Evolutionary conservation across 2,797 vertebrate genomes (phyloP).

Genomic region (Gymnothorax javanicus): DNA sequence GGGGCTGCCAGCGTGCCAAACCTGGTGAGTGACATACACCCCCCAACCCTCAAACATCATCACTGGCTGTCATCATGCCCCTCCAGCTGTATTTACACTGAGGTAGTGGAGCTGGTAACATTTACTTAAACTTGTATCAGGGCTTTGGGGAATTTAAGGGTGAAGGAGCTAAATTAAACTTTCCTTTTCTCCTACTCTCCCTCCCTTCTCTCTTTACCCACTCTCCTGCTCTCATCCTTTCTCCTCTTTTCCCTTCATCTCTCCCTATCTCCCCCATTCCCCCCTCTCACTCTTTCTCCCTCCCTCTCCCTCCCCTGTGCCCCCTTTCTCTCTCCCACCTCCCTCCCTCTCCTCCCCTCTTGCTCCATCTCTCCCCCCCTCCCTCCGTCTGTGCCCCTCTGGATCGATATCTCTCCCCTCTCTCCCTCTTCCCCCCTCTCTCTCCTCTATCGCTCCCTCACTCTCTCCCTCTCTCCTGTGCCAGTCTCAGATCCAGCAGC

Average conservation of each 20-base stretch:
- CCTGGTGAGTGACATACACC: constrained; percentile 81
- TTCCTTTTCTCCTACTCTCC: background rate
- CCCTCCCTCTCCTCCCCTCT: background rate
- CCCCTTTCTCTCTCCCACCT: background rate
- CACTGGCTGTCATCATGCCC: background rate
- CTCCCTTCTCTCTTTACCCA: background rate
- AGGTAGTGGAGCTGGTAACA: background rate
- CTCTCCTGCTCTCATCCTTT: background rate
- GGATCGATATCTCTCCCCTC: background rate
- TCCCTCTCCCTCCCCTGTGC: background rate
- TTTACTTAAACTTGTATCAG: constrained; percentile 32
- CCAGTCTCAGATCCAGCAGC: constrained; percentile 69
- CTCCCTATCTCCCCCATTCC: background rate
- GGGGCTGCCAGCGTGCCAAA: constrained; percentile 87
- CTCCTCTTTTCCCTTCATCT: background rate
- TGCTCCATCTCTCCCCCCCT: background rate
- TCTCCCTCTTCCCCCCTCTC: background rate
- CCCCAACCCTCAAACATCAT: background rate
- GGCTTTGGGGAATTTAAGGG: constrained; percentile 31
- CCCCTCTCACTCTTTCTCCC: background rate
- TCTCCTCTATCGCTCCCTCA: background rate
- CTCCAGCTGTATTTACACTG: constrained; percentile 13
- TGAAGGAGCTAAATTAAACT: constrained; percentile 7
- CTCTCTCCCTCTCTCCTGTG: constrained; percentile 39
- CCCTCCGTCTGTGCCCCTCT: background rate